A percentile compares a stretch with the other conserved stretches of the same genome.
phyloP scores from a whole-genome alignment of 2,888 invertebrate species.

The Tiliacea citrago region DNA sequence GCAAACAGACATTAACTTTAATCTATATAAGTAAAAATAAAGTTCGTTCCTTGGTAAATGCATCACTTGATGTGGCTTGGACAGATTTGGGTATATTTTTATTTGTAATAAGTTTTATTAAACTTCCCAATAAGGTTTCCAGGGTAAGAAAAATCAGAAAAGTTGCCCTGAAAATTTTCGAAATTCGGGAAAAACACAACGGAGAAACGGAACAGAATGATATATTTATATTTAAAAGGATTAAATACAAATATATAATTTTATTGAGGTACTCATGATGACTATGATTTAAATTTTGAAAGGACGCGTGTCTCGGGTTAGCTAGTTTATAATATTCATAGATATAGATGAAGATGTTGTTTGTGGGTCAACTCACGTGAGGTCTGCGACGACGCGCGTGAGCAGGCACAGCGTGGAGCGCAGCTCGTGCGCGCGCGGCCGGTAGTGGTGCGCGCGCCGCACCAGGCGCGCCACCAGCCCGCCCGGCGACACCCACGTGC shows the following conservation, averaged over 20 bases:
- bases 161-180: no score
- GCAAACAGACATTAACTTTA: no score
- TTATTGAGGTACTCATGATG: no score
- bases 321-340: background rate
- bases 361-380: slow-evolving; percentile 94
- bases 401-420: slow-evolving; percentile 97
- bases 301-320: background rate
- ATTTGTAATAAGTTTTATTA: no score
- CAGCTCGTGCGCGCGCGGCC: slow-evolving; percentile 92
- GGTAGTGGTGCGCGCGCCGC: slow-evolving; percentile 92
- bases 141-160: no score
- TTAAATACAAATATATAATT: no score
- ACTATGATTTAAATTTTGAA: background rate
- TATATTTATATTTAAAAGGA: no score
- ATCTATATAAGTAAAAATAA: no score
- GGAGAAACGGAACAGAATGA: no score
- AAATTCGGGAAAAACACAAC: background rate
- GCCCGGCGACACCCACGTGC: slow-evolving; percentile 97
- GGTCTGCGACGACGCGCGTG: slow-evolving; percentile 98
- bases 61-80: background rate
- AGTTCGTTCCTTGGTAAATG: background rate
- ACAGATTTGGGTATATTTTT: no score
- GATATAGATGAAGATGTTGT: background rate
- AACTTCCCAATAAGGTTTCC: no score
- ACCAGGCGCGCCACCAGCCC: slow-evolving; percentile 96